Evolutionary conservation across 2,113 vertebrate genomes (phyloP).

Genomic region (Pterocles orientalis): DNA sequence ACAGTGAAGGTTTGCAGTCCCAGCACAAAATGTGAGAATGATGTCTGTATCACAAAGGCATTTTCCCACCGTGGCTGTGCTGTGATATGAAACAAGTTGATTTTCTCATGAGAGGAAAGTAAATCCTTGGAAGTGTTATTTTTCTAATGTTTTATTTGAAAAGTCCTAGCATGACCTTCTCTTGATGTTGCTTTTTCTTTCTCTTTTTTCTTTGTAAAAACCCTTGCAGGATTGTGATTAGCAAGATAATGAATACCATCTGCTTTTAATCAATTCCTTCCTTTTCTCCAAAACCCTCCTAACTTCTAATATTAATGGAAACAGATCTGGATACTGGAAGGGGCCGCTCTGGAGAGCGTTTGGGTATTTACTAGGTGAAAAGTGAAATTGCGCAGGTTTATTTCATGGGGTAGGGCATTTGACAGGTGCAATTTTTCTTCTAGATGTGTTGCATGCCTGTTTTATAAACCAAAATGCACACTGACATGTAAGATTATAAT

Average conservation of each 20-base stretch:
- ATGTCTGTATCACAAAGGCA: slow-evolving; percentile 51
- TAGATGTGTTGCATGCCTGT: slow-evolving; percentile 74
- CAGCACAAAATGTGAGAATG: slow-evolving; percentile 40
- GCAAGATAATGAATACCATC: slow-evolving; percentile 79
- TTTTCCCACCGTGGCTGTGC: slow-evolving; percentile 41
- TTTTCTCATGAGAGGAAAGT: slow-evolving; percentile 53
- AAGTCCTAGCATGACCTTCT: slow-evolving; percentile 70
- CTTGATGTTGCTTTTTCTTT: slow-evolving; percentile 60
- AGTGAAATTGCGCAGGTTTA: slow-evolving; percentile 80
- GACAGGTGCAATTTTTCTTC: slow-evolving; percentile 84
- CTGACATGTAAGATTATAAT: slow-evolving; percentile 66
- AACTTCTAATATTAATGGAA: slow-evolving; percentile 82
- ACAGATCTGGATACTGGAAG: slow-evolving; percentile 80
- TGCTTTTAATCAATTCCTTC: slow-evolving; percentile 82
- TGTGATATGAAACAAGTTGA: slow-evolving; percentile 50
- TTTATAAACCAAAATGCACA: slow-evolving; percentile 76
- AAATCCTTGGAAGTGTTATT: slow-evolving; percentile 61
- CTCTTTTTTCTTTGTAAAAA: slow-evolving; percentile 43
- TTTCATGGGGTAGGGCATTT: slow-evolving; percentile 75
- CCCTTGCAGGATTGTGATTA: slow-evolving; percentile 75
- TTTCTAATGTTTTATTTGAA: slow-evolving; percentile 71
- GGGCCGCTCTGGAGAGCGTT: slow-evolving; percentile 74
- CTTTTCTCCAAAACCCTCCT: slow-evolving; percentile 77
- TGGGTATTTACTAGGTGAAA: slow-evolving; percentile 84
- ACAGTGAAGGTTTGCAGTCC: not conserved